Evolutionary conservation across 1,140 invertebrate genomes (phyloP), one percentile per base, ranked within the genome.

Genomic region (Ganaspis sp.): DNA sequence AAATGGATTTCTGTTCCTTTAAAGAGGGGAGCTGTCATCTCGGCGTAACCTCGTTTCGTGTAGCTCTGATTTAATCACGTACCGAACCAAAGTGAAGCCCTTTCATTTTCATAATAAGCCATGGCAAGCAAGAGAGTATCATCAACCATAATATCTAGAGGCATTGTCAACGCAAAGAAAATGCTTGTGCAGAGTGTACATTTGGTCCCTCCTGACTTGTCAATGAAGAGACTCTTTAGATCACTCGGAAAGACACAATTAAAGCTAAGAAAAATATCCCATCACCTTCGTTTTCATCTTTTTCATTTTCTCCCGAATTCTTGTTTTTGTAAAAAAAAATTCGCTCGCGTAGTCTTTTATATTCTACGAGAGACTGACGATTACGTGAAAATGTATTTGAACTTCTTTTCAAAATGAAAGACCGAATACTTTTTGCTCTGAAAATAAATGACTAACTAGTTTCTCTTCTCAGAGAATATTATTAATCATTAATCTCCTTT

Each of bases 1-100:
- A 87, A 89, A 88, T 87, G 85, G 81, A 87, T 89, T 87, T 88
- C 49, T 74, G 78, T 69, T 83, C 72, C 77, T 83, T 83, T 77
- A 81, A 83, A 80, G 76, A 80, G 45, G 79, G 76, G 40, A 80
- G 78, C 81, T 75, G 77, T 79, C 75, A 79, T 79, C 80, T 87
- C 84, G 70, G n/a, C 77, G 80, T 87, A 88, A 89, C 82, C 82
- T 87, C 79, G 84, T 89, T 89, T 83, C 81, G 81, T 70, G 73
- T 80, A 80, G 78, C 84, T 86, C 72, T 87, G 78, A 85, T 85
- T 87, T 84, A 87, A 88, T 89, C 84, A 86, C 77, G 84, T 85
- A 81, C 75, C 74, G 81, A 75, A 81, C 82, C 77, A 84, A 86
- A 83, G 83, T 72, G 76, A 81, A 83, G 82, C 83, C 84, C 85